A percentile compares a stretch with the other conserved stretches of the same genome.
phyloP scores from a whole-genome alignment of 2,113 vertebrate genomes.

The Heptranchias perlo region DNA sequence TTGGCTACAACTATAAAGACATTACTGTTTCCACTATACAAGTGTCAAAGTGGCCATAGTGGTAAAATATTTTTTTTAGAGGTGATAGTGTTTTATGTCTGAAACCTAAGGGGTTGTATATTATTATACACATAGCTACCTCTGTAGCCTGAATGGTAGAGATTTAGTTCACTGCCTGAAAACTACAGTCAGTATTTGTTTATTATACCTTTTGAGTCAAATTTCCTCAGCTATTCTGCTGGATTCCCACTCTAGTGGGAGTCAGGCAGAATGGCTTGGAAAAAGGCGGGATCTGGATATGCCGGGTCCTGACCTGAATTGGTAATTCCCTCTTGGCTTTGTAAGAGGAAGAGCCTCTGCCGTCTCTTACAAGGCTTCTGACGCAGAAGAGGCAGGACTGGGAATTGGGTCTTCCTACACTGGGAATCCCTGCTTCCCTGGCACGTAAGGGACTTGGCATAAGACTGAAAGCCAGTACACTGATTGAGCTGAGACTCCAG shows the following conservation, averaged over 20 bases:
- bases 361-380: neutral
- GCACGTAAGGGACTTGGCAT: too few relatives aligned
- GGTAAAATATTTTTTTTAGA: neutral
- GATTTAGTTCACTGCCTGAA: neutral
- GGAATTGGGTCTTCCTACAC: too few relatives aligned
- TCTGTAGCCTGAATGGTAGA: neutral
- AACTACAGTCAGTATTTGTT: neutral
- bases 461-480: too few relatives aligned
- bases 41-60: neutral
- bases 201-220: neutral
- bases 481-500: too few relatives aligned
- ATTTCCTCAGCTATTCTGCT: neutral
- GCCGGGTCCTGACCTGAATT: neutral
- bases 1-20: neutral
- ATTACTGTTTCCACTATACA: neutral
- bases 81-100: neutral
- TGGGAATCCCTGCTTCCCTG: too few relatives aligned
- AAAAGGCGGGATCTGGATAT: neutral
- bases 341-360: neutral
- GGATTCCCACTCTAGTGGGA: neutral
- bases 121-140: neutral
- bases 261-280: neutral
- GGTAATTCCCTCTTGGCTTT: neutral
- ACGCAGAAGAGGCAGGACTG: too few relatives aligned
- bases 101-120: neutral